These are phyloP conservation scores for Nowickia ferox DNA, from an alignment of 2,888 invertebrate species.

Conservation along the genomic window DNA sequence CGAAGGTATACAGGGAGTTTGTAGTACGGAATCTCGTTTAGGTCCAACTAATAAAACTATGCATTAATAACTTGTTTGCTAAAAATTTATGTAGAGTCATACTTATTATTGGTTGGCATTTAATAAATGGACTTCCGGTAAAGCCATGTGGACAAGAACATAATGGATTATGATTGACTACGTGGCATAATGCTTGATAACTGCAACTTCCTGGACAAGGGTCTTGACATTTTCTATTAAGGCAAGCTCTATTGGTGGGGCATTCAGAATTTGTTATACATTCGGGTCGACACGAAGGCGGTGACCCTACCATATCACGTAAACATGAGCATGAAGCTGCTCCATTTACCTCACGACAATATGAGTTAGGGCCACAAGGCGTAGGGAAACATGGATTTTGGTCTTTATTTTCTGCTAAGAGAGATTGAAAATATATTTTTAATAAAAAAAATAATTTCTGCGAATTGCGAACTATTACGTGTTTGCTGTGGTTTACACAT, in stretches of 20 bases:
- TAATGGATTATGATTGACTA: conserved; percentile 89
- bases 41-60: conserved; percentile 72
- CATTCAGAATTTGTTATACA: conserved; percentile 89
- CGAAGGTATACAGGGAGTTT: conserved; percentile 84
- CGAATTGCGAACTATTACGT: conserved; percentile 63
- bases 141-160: conserved; percentile 88
- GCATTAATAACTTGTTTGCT: conserved; percentile 6
- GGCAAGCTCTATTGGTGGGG: conserved; percentile 87
- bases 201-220: conserved; percentile 91
- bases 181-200: conserved; percentile 87
- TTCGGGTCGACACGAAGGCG: conserved; percentile 89
- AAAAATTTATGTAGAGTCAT: conserved; percentile 41
- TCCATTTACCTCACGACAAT: conserved; percentile 86
- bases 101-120: conserved; percentile 83
- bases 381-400: conserved; percentile 87
- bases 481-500: conserved; percentile 83
- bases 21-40: conserved; percentile 72
- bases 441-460: not conserved
- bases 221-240: conserved; percentile 88
- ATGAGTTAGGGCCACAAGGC: conserved; percentile 88
- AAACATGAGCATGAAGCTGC: conserved; percentile 87
- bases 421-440: not conserved
- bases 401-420: conserved; percentile 72
- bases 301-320: conserved; percentile 86
- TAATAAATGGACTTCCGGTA: conserved; percentile 87